phyloP scores from a whole-genome alignment of 2,888 invertebrate species.

The Pasiphila rectangulata region DNA sequence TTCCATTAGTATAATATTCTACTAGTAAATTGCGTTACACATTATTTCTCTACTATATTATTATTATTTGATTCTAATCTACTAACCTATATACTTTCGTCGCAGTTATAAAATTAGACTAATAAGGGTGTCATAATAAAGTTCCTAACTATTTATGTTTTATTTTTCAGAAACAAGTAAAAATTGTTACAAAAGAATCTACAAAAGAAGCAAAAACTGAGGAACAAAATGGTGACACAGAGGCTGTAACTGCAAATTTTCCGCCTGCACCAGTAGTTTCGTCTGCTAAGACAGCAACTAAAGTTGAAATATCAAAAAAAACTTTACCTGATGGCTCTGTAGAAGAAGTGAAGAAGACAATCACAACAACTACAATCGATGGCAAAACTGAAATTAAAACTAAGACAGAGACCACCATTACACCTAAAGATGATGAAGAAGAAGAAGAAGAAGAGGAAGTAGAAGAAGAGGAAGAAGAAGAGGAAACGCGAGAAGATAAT shows the following conservation, averaged over 20 bases:
- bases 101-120: no score
- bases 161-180: constrained; percentile 66
- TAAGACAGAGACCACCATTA: constrained; percentile 65
- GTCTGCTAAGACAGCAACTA: constrained; percentile 68
- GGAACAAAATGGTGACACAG: constrained; percentile 56
- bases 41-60: no score
- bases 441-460: constrained; percentile 54
- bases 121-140: no score
- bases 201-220: constrained; percentile 54
- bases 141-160: neutral
- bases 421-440: constrained; percentile 62
- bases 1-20: no score
- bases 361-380: constrained; percentile 68
- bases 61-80: neutral
- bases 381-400: constrained; percentile 70
- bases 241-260: constrained; percentile 62
- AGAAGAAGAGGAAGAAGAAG: constrained; percentile 48
- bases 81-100: neutral
- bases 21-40: no score
- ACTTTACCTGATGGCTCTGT: constrained; percentile 64
- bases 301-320: constrained; percentile 66
- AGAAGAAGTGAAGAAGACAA: constrained; percentile 70
- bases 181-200: constrained; percentile 58
- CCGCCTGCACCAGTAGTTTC: constrained; percentile 66
- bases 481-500: constrained; percentile 32